Base-by-base conservation (phyloP, 1,140 invertebrate genomes). In the Bursaphelenchus mucronatus region DNA sequence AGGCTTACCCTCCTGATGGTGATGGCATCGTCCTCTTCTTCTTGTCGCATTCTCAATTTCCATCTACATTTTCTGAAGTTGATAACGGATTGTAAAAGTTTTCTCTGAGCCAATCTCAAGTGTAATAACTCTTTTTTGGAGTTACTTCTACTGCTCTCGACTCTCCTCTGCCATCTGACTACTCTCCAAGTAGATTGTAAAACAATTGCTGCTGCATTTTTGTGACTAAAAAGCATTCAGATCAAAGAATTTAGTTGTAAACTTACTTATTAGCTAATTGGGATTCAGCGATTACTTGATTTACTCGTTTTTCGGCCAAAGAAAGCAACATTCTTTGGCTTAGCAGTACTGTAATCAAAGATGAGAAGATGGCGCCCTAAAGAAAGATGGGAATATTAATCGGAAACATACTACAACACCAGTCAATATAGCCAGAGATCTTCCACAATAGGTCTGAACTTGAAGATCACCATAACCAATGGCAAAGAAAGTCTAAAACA, bases 381-480 rank as follows among this genome's bases (percentile, higher is more conserved):
- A 71, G 57, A 5, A 61, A 61, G 47, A 10, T 9, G 30, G 30
- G 50, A 41, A 57, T 11, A 54, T 53, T 45, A n/a, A 9, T n/a
- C 13, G 43, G 39, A 11, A 46, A 71, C 74, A 57, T 89, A 97
- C 94, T 91, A 97, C 97, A 82, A 97, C 92, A 81, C 94, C 94
- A 70, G 93, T 96, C 82, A 89, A 91, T 80, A 97, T 94, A 80
- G 94, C 92, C 80, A 97, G 93, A 81, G 90, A 91, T 84, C 94
- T 87, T 79, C 94, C 94, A 86, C 94, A 97, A 86, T 97, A 97
- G 71, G 95, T 98, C 86, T 97, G 95, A 81, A 94, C 94, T 82
- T 97, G 93, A 84, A 98, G 94, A 86, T 98, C 95, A 82, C 95
- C 95, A 86, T 97, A 98, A 82, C 78, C 78, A 40, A 78, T 78